Base-by-base conservation (phyloP, 2,888 invertebrate species). In the Pyrrhia umbra region DNA sequence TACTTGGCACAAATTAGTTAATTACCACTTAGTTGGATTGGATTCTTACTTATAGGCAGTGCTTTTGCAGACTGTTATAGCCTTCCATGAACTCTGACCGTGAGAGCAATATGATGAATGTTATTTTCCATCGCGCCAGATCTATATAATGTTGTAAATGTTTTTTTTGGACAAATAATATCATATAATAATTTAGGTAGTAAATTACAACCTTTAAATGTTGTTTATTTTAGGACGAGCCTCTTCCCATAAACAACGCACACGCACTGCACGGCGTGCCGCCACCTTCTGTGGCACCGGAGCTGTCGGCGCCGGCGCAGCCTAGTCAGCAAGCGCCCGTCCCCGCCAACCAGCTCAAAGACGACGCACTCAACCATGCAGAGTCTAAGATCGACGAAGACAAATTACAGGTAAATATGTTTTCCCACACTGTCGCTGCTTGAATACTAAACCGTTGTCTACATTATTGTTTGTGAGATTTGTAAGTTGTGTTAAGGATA, bases 351-450 rank as follows among this genome's bases (percentile, higher is more conserved):
- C 88, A 88, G 52, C 72, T 86, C 76, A 92, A 91, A 77, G 92
- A 92, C 47, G 94, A 95, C 70, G 86, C 90, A 27, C 90, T 95
- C 62, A 90, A 87, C 81, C 94, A 92, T 54, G 93, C 92, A 5
- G 95, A 95, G 82, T 92, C 95, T 18, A 93, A 93, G 79, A 85
- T 94, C 39, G 90, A 95, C 67, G 95, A 95, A 83, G 93, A 95
- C 62, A 95, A 91, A 85, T 81, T 95, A 75, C 95, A 95, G 94
- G 95, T 95, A 86, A 58, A 68, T 77, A 73, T 39, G 25, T 51
- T 60, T 69, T 72, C 57, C 69, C 69, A 72, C 63, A 62, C 39
- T 51, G 42, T 51, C n/a, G 42, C 34, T 20, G 40, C 39, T 40
- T 60, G 58, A 58, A 67, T 69, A 54, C 54, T 46, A 50, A 71